Evolutionary conservation across 2,888 invertebrate species (phyloP).

Genomic region (Torymus tubicola): DNA sequence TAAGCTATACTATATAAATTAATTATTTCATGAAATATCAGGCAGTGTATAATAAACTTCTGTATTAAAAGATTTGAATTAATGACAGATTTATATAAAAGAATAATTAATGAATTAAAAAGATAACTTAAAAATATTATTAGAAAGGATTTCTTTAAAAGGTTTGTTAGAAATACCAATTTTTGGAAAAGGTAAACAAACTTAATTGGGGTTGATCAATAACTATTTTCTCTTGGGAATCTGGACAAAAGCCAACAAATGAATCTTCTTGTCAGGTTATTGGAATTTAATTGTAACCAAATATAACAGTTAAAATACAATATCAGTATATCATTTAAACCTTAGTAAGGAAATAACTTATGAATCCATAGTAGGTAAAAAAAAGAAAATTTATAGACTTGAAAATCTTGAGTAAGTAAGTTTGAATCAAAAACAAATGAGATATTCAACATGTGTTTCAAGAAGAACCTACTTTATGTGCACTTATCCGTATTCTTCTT

Average conservation of each 20-base stretch:
- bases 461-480: not conserved
- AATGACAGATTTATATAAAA: no score
- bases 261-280: slow-evolving; percentile 46
- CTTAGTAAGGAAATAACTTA: not conserved
- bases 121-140: no score
- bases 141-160: no score
- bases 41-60: no score
- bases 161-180: not conserved
- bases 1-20: no score
- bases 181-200: slow-evolving; percentile 4
- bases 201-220: slow-evolving; percentile 16
- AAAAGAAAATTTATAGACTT: slow-evolving; percentile 1
- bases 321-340: slow-evolving; percentile 32
- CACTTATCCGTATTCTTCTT: not conserved
- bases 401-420: not conserved
- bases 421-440: no score
- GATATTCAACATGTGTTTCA: slow-evolving; percentile 33
- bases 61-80: no score
- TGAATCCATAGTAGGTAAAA: slow-evolving; percentile 5
- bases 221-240: slow-evolving; percentile 20
- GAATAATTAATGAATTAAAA: no score
- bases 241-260: slow-evolving; percentile 43
- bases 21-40: no score
- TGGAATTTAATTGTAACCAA: slow-evolving; percentile 45
- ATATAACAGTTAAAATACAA: slow-evolving; percentile 31